Percentiles rank a stretch among this genome's conserved stretches.
phyloP scores from a whole-genome alignment of 2,888 invertebrate genomes.

The Dryomyza anilis region DNA sequence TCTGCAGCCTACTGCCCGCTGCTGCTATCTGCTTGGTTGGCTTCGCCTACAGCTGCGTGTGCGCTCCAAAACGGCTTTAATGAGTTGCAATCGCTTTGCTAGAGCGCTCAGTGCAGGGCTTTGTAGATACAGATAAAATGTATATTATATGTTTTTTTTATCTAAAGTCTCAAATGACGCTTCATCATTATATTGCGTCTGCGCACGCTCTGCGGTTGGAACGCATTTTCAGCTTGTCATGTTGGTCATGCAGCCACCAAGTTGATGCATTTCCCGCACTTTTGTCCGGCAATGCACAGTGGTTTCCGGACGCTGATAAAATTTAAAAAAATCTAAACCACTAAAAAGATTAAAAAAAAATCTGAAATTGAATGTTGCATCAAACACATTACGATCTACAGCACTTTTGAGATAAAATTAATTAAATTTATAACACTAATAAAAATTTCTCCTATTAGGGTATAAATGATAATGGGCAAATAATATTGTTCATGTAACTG shows the following conservation, averaged over 20 bases:
- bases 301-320: no score
- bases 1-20: neutral
- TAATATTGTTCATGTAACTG: no score
- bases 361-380: no score
- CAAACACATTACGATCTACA: no score
- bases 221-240: neutral
- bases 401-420: no score
- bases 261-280: neutral
- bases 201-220: conserved; percentile 18
- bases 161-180: neutral
- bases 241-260: neutral
- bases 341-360: no score
- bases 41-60: neutral
- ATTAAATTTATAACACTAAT: no score
- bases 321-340: no score
- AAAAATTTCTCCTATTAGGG: no score
- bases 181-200: neutral
- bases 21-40: neutral
- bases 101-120: neutral
- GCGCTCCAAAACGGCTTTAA: conserved; percentile 22
- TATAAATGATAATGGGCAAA: no score
- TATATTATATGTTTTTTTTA: neutral
- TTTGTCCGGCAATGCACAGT: no score
- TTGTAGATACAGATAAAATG: neutral
- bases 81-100: conserved; percentile 18